Base-by-base conservation (phyloP, 2,888 invertebrate genomes). In the Dicyrtoma fusca region DNA sequence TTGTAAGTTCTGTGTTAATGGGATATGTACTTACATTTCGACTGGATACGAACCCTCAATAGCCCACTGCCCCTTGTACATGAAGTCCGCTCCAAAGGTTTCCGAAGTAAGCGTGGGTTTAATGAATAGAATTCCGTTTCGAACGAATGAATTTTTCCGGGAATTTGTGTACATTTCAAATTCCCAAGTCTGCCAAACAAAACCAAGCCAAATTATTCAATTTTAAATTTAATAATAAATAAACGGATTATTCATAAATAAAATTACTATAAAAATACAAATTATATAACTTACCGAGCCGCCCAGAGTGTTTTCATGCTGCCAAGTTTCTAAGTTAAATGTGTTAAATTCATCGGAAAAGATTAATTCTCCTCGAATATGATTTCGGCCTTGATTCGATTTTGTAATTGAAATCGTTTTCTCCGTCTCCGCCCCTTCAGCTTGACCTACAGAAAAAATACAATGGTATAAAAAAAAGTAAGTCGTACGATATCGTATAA, bases 151-250 rank as follows among this genome's bases (percentile, higher is more conserved):
- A 81, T 90, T 90, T 0, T 87, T 84, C 34, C 90, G 85, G 82
- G 89, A 89, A 84, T 90, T 90, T 79, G 83, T 86, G 82, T 89
- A 90, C 84, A 88, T 88, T 83, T 90, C 88, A 83, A 90, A 90
- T 82, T 90, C 89, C 88, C 88, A 88, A 82, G 90, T 90, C 88
- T 90, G 81, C 34, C 25, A 21, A 53, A 77, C 23, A 13, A 2
- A 19, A 34, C 8, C 3, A 5, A 34, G 34, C 34, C 3, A 34
- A 34, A 34, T 5, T 34, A 34, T 34, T 8, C 34, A 5, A 5
- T 34, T 34, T 34, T 34, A 8, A 34, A 34, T 34, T 34, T 34
- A 34, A 34, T 34, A 8, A 8, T 34, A 8, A 8, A 8, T 8
- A 34, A 34, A 8, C 34, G 34, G 34, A 34, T 34, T 3, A 34